Conservation (phyloP, 2,888 invertebrate species). For the Drosophila lutescens region DNA sequence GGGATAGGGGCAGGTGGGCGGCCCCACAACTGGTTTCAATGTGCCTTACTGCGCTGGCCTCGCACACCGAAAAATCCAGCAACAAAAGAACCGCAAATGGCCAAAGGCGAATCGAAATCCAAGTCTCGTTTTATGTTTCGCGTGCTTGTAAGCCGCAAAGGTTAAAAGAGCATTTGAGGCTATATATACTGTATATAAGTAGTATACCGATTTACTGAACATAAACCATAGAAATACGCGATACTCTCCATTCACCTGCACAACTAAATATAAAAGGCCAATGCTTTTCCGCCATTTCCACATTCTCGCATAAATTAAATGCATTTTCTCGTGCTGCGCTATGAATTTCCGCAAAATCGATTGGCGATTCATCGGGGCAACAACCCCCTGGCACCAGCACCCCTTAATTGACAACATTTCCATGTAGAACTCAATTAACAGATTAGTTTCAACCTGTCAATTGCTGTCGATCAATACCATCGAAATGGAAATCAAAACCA, state of each 20-base stretch:
- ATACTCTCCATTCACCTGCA: constrained; percentile 21
- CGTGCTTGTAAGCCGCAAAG: constrained; percentile 41
- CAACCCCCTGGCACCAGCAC: constrained; percentile 18
- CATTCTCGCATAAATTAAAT: constrained; percentile 59
- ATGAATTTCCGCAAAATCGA: constrained; percentile 36
- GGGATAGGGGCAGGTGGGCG: constrained; percentile 8
- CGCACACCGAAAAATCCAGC: constrained; percentile 20
- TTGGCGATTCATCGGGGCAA: constrained; percentile 25
- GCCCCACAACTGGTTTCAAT: constrained; percentile 42
- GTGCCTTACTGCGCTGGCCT: constrained; percentile 53
- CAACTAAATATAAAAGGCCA: constrained; percentile 21
- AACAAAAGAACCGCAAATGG: constrained; percentile 52
- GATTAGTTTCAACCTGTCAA: constrained; percentile 22
- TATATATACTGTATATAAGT: not conserved
- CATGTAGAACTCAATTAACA: constrained; percentile 31
- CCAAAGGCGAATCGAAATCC: constrained; percentile 47
- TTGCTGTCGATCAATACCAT: constrained; percentile 17
- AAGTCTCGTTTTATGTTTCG: constrained; percentile 10
- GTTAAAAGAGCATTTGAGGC: constrained; percentile 39
- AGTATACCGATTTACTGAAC: not conserved
- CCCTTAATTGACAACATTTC: constrained; percentile 37
- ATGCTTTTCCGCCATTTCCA: constrained; percentile 43
- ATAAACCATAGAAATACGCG: constrained; percentile 2
- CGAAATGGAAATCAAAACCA: constrained; percentile 7
- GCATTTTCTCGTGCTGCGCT: constrained; percentile 17